Base-by-base conservation (phyloP, 2,113 vertebrate species). In the Ammodytes dubius region DNA sequence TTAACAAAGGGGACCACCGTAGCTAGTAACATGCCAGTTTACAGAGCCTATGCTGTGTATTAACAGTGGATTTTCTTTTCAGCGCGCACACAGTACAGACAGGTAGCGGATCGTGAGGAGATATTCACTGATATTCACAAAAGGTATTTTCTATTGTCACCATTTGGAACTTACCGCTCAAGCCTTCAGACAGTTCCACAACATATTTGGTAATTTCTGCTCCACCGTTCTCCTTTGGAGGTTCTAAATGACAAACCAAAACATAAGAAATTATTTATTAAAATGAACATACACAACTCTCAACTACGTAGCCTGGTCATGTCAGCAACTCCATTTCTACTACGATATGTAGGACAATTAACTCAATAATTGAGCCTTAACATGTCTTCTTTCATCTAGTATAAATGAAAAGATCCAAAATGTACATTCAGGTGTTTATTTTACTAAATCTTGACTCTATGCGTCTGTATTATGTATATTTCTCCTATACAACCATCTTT, bases 151-250 rank as follows among this genome's bases (percentile, higher is more conserved):
- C 66, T 37, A 47, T 42, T 14, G 57, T 45, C 40, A 78, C 4
- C 15, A 14, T 27, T 49, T 37, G 1, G 2, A 79, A 92, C 96
- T 85, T 90, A 98, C 98, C 97, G 42, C 92, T 97, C 80, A 93
- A 82, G 37, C 96, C 97, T 91, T 98, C 97, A 49, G 96, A 96
- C 68, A 99, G 95, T 86, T 99, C 97, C 88, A 97, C 95, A 52
- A 97, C 87, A 1, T 98, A 99, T 0, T 97, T 96, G 47, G 95
- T 97, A 87, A 99, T 95, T 82, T 95, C 89, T 82, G 96, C 95
- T 17, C 98, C 98, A 79, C 98, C 98, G n/a, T 1, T 95, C 71
- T 99, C 98, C 95, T 97, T 98, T 15, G 98, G 98, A 3, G 97
- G 94, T 81, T 98, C 98, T 99, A 72, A 42, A 81, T 80, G 88